These are phyloP conservation scores for Sclerurus mexicanus DNA, from an alignment of 2,113 vertebrate genomes.

Conservation along the genomic window DNA sequence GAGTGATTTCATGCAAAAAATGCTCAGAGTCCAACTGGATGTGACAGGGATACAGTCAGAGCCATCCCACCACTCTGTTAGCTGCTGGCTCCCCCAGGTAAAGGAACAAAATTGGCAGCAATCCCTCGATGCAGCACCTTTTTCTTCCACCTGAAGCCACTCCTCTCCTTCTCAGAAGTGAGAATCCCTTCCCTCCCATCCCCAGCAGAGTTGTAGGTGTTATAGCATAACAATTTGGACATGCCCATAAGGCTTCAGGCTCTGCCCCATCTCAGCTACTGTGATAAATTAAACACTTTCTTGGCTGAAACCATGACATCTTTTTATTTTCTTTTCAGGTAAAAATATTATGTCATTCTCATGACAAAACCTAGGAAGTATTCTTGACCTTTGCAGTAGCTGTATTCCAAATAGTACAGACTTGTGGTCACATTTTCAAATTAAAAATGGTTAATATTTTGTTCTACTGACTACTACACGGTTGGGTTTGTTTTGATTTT, in stretches of 20 bases:
- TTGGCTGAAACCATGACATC: background rate
- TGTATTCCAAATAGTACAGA: background rate
- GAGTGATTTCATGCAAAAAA: background rate
- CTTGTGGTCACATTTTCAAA: background rate
- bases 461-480: background rate
- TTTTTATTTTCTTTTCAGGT: background rate
- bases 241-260: too few species aligned
- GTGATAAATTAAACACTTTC: background rate
- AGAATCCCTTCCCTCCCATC: background rate
- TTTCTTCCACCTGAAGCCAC: background rate
- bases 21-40: background rate
- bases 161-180: background rate
- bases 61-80: accelerated
- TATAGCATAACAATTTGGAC: background rate
- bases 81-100: background rate
- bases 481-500: background rate
- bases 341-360: background rate
- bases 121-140: accelerated
- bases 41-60: background rate
- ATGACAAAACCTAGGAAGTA: background rate
- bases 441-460: conserved; percentile 34
- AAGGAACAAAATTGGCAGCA: background rate
- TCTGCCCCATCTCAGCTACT: accelerated
- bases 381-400: background rate
- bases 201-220: accelerated